Conservation (phyloP, 2,888 invertebrate species). For the Heliothis peltigera region DNA sequence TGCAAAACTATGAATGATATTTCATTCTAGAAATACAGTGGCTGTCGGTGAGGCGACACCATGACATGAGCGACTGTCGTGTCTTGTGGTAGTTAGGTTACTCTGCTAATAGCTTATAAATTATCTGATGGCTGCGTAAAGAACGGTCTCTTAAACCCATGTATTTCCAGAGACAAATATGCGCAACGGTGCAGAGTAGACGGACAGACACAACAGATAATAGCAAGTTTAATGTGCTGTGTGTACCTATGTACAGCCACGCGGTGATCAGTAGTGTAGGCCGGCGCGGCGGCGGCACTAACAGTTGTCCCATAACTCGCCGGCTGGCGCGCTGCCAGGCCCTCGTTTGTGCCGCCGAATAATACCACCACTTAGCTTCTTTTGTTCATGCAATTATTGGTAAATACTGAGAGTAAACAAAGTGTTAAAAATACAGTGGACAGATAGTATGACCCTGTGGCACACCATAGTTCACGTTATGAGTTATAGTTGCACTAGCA, state of each 20-base stretch:
- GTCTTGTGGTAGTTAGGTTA: too few species aligned
- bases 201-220: background rate
- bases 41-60: too few species aligned
- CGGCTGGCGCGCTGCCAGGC: constrained; percentile 45
- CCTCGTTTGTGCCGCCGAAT: constrained; percentile 29
- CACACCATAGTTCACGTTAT: background rate
- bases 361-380: constrained; percentile 35
- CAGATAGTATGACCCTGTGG: background rate
- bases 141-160: too few species aligned
- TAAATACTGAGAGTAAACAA: constrained; percentile 11
- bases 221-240: background rate
- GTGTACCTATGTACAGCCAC: background rate
- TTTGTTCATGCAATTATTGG: constrained; percentile 16
- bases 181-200: background rate
- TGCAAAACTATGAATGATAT: too few species aligned
- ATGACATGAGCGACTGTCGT: too few species aligned
- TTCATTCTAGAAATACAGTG: too few species aligned
- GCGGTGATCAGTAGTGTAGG: constrained; percentile 29
- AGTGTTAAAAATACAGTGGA: background rate
- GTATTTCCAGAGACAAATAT: too few species aligned
- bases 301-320: constrained; percentile 39
- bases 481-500: background rate
- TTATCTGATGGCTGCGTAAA: too few species aligned
- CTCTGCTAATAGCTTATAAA: too few species aligned
- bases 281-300: constrained; percentile 19